Evolutionary conservation across 2,888 invertebrate genomes (phyloP).

Genomic region (Yponomeuta cagnagella): DNA sequence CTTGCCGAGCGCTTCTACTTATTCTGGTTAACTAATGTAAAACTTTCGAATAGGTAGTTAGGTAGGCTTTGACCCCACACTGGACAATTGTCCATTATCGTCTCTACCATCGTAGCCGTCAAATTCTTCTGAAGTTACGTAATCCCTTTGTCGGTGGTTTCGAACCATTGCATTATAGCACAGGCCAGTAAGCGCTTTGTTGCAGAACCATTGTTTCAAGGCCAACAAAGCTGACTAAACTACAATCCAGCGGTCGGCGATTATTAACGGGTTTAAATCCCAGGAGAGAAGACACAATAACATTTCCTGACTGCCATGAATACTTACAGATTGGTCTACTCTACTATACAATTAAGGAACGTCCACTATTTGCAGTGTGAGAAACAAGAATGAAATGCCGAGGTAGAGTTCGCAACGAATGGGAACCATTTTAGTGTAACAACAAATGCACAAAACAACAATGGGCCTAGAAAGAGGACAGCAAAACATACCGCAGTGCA

Average conservation of each 20-base stretch:
- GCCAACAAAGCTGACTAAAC: conserved; percentile 4
- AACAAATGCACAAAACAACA: background rate
- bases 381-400: background rate
- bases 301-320: background rate
- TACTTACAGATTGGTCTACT: background rate
- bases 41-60: background rate
- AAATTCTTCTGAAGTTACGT: background rate
- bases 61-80: background rate
- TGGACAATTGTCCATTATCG: conserved; percentile 3
- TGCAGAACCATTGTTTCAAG: conserved; percentile 8
- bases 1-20: background rate
- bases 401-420: background rate
- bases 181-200: conserved; percentile 4
- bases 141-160: conserved; percentile 8
- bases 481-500: background rate
- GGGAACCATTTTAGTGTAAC: background rate
- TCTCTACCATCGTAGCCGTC: background rate
- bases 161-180: conserved; percentile 6
- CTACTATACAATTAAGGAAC: background rate
- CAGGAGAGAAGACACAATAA: conserved; percentile 6
- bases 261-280: conserved; percentile 10
- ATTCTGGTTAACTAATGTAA: background rate
- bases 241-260: conserved; percentile 4
- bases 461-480: background rate
- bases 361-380: background rate